Evolutionary conservation across 2,888 invertebrate species (phyloP), one percentile per base, ranked within the genome.

Genomic region (Melipona beecheii): DNA sequence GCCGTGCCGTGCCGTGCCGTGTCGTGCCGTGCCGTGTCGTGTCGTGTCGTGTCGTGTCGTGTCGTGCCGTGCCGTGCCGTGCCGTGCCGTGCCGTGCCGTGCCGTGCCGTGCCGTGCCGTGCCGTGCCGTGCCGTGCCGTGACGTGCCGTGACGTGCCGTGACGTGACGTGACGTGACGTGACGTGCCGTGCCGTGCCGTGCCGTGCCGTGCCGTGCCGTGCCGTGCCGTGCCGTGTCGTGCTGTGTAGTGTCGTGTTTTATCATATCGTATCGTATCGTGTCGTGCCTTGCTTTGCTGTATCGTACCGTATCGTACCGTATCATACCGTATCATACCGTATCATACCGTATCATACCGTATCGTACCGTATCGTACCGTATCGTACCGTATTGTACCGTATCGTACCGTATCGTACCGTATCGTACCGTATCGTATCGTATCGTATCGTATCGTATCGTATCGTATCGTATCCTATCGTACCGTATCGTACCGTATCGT

Each of bases 311-410:
- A 36, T 43, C 50, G 56, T 65, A 13, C 24, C 58, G 62, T 75
- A 4, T 64, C 50, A 66, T 75, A 27, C 66, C 64, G 56, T 49
- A 13, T 54, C 77, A 31, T 84, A 24, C 36, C 65, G 64, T 76
- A 58, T 27, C 43, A 72, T 75, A 49, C 64, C 56, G 49, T 56
- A 19, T 65, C 49, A 27, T 49, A 64, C 15, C 80, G 71, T 77
- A n/a, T 58, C 72, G 69, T 81, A n/a, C 21, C 73, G 73, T 85
- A 83, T 36, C 66, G 73, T 74, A 66, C 19, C 81, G 72, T 82
- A 76, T 17, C 74, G 69, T 82, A 1, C 9, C 36, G 9, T 36
- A 9, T 9, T 9, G 36, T 36, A 0, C 0, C 9, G 9, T 36
- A 6, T 1, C 36, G 43, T 43, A 9, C 9, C 43, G 11, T 43